A percentile compares a stretch with the other conserved stretches of the same genome.
Conservation (phyloP, 92 coral and sea anemone species). For the Parazoanthus darwini region DNA sequence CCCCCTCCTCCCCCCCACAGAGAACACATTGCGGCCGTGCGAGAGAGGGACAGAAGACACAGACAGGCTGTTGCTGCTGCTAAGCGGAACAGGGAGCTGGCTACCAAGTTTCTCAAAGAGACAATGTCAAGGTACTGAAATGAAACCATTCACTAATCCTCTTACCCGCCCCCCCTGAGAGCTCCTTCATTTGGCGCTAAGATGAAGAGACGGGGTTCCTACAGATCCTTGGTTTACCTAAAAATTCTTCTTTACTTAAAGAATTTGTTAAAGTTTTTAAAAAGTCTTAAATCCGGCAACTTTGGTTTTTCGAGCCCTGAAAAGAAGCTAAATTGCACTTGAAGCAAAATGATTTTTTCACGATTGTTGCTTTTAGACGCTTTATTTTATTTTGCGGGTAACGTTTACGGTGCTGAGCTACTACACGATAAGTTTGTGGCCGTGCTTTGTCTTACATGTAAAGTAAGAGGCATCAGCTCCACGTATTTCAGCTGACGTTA, state of each 20-base stretch:
- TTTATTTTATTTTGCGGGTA: background rate
- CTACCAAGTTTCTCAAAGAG: conserved; percentile 94
- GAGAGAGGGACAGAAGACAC: conserved; percentile 98
- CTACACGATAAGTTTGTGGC: too few relatives aligned
- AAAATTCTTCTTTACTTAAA: too few relatives aligned
- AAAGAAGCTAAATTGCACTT: background rate
- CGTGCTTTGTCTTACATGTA: background rate
- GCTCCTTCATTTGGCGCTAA: background rate
- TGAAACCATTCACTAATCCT: background rate
- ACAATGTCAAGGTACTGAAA: conserved; percentile 89
- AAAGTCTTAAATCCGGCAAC: background rate
- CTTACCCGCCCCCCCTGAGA: background rate
- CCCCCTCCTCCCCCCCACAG: conserved; percentile 25
- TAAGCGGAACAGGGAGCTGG: conserved; percentile 94
- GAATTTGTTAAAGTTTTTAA: too few relatives aligned
- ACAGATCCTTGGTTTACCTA: background rate
- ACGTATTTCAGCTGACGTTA: background rate
- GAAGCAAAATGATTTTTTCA: too few relatives aligned
- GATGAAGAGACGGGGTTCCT: background rate
- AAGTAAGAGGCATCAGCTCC: background rate
- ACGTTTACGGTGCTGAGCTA: too few relatives aligned
- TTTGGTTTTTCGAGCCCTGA: background rate
- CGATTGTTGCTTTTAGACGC: background rate
- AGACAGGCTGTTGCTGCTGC: conserved; percentile 97
- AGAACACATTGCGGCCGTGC: conserved; percentile 89